Conservation (phyloP, 2,888 invertebrate genomes). For the Corbicula japonica region DNA sequence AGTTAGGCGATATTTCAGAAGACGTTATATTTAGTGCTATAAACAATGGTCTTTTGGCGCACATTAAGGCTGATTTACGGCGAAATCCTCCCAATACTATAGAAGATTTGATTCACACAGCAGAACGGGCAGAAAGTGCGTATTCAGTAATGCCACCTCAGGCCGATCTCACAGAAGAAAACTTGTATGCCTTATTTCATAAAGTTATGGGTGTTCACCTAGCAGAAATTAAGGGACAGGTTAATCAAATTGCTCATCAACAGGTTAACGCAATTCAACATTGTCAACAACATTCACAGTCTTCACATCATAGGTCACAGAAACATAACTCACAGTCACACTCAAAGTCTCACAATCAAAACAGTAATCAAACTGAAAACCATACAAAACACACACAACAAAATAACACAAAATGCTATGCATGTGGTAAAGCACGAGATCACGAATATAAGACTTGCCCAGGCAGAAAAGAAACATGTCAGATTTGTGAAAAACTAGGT, state of each 20-base stretch:
- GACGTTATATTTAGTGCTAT: slow-evolving; percentile 16
- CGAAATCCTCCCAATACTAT: slow-evolving; percentile 18
- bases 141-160: not conserved
- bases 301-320: not conserved
- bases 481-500: slow-evolving; percentile 9
- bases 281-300: not conserved
- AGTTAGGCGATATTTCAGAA: slow-evolving; percentile 7
- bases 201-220: slow-evolving; percentile 16
- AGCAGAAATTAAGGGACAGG: not conserved
- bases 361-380: not conserved
- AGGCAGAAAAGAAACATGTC: not conserved
- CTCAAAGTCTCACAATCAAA: not conserved
- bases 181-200: not conserved
- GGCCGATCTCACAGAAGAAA: slow-evolving; percentile 18
- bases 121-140: slow-evolving; percentile 27
- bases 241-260: not conserved
- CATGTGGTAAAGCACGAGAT: not conserved
- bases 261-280: not conserved
- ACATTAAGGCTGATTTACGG: slow-evolving; percentile 34
- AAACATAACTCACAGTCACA: too few relatives aligned
- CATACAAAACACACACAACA: not conserved
- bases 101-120: slow-evolving; percentile 16
- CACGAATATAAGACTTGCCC: not conserved
- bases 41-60: slow-evolving; percentile 20
- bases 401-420: not conserved